phyloP scores from a whole-genome alignment of 2,888 invertebrate species.

The Apodemia duryi region DNA sequence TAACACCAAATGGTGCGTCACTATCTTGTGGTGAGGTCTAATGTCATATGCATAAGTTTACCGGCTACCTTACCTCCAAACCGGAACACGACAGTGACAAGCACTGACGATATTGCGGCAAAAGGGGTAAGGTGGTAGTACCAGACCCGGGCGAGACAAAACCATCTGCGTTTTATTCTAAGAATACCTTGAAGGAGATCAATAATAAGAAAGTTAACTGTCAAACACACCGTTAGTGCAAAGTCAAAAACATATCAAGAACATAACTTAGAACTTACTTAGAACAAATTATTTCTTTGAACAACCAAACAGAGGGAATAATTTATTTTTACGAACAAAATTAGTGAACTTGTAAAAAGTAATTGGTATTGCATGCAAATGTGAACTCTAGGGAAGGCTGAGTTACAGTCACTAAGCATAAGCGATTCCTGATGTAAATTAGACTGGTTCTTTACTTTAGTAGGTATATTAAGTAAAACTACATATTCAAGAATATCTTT shows the following conservation, averaged over 20 bases:
- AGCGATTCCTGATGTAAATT: constrained; percentile 66
- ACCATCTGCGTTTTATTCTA: background rate
- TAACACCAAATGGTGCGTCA: too few species aligned
- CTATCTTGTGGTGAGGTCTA: too few species aligned
- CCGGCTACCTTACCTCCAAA: too few species aligned
- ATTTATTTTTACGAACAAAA: constrained; percentile 38
- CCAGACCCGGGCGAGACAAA: too few species aligned
- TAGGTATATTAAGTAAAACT: background rate
- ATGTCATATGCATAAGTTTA: too few species aligned
- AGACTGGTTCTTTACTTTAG: constrained; percentile 38
- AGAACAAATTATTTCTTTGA: constrained; percentile 6
- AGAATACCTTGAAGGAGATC: background rate
- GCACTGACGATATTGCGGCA: too few species aligned
- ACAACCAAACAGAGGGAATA: constrained; percentile 19
- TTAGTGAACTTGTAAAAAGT: constrained; percentile 65
- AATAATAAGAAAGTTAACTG: background rate
- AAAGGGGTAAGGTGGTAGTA: too few species aligned
- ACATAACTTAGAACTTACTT: background rate
- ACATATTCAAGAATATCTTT: too few species aligned
- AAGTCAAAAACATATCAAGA: background rate
- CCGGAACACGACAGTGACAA: too few species aligned
- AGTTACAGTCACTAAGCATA: constrained; percentile 47
- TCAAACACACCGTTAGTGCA: background rate
- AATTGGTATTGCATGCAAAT: constrained; percentile 70
- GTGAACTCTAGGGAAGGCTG: constrained; percentile 43